Conservation (phyloP, 2,888 invertebrate genomes). For the Cerastoderma edule region DNA sequence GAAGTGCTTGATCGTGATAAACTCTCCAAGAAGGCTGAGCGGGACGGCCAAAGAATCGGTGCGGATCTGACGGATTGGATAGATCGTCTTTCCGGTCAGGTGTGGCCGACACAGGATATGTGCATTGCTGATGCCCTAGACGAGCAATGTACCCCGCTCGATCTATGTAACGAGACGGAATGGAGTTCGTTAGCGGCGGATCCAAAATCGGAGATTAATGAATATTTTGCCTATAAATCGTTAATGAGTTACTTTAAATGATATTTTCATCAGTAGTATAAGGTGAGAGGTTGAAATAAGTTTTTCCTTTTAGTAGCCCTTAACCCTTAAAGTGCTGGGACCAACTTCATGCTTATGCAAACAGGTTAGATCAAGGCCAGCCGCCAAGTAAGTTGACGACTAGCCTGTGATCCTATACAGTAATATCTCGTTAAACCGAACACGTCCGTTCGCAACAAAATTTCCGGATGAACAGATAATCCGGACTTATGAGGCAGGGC, state of each 20-base stretch:
- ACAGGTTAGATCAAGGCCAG: too few relatives aligned
- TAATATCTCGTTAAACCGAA: too few relatives aligned
- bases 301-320: too few relatives aligned
- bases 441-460: too few relatives aligned
- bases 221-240: conserved; percentile 2
- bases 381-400: too few relatives aligned
- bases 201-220: conserved; percentile 89
- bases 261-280: too few relatives aligned
- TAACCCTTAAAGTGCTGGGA: too few relatives aligned
- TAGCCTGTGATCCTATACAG: too few relatives aligned
- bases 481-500: too few relatives aligned
- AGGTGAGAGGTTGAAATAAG: too few relatives aligned
- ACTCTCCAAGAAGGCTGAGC: conserved; percentile 64
- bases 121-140: conserved; percentile 81
- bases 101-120: conserved; percentile 84
- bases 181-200: conserved; percentile 96
- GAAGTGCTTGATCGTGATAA: conserved; percentile 60
- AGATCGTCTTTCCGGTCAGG: conserved; percentile 88
- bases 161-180: conserved; percentile 88
- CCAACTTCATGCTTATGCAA: too few relatives aligned
- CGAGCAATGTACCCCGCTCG: conserved; percentile 72
- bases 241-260: conserved; percentile 1
- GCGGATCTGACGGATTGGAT: conserved; percentile 90
- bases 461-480: too few relatives aligned
- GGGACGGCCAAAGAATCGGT: conserved; percentile 83